phyloP scores from a whole-genome alignment of 1,140 invertebrate genomes.

The Sycobia sp. region DNA sequence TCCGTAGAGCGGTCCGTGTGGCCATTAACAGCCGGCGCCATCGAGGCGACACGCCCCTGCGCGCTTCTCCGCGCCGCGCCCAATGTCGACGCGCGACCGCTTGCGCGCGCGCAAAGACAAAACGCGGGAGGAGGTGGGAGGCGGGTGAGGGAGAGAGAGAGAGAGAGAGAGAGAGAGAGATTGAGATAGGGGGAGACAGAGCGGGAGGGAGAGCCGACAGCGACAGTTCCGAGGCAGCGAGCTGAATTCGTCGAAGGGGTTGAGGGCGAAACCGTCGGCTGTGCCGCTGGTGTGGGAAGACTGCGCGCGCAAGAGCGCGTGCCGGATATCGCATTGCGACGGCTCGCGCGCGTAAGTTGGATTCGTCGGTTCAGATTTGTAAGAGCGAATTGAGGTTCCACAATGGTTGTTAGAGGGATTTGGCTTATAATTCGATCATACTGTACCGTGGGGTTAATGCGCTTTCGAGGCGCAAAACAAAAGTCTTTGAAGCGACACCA shows the following conservation, averaged over 20 bases:
- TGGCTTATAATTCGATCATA: no score
- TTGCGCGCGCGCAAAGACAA: background rate
- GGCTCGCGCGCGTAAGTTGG: background rate
- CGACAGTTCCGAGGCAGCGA: background rate
- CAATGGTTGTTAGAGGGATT: no score
- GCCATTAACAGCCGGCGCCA: slow-evolving; percentile 63
- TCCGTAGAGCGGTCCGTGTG: slow-evolving; percentile 61
- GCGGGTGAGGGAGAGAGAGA: background rate
- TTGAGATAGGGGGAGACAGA: background rate
- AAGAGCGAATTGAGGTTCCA: no score
- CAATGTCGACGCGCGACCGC: slow-evolving; percentile 50
- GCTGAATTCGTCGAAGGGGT: no score
- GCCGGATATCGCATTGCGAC: no score
- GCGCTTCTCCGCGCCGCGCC: slow-evolving; percentile 42
- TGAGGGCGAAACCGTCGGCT: no score
- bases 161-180: background rate
- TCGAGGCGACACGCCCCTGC: slow-evolving; percentile 60
- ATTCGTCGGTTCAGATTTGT: no score
- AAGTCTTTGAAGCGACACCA: no score
- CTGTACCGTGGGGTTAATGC: no score
- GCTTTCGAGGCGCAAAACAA: no score
- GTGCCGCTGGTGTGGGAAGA: no score
- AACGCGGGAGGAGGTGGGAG: no score
- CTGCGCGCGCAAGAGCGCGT: background rate
- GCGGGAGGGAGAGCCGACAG: background rate